Conservation (phyloP, 1,140 invertebrate genomes). For the Achatina immaculata region DNA sequence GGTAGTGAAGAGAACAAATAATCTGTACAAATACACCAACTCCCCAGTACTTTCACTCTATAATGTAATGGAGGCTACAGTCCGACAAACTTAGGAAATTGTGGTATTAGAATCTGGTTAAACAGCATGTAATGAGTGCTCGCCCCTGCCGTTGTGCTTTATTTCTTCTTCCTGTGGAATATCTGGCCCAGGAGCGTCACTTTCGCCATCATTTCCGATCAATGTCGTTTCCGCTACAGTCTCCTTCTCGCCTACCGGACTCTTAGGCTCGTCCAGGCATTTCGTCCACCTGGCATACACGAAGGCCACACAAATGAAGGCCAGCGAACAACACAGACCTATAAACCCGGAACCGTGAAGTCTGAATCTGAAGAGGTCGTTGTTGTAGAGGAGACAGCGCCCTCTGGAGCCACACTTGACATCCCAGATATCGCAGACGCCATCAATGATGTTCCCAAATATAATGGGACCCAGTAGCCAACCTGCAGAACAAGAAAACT, state of each 20-base stretch:
- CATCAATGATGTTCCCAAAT: conserved; percentile 29
- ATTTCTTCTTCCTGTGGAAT: too few relatives aligned
- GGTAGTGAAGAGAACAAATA: too few relatives aligned
- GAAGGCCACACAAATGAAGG: neutral
- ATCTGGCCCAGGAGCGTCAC: too few relatives aligned
- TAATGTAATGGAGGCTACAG: too few relatives aligned
- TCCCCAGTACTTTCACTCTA: too few relatives aligned
- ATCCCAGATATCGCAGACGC: conserved; percentile 33
- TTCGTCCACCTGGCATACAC: conserved; percentile 23
- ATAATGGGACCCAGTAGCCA: conserved; percentile 28
- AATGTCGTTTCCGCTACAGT: neutral
- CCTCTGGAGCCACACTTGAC: conserved; percentile 2
- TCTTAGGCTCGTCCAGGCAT: neutral
- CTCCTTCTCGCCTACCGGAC: neutral
- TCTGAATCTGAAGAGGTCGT: conserved; percentile 31
- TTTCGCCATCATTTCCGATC: neutral
- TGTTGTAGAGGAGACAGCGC: conserved; percentile 40
- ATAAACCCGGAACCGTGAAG: conserved; percentile 13
- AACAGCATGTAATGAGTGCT: too few relatives aligned
- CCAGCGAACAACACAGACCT: neutral
- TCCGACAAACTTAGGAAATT: too few relatives aligned
- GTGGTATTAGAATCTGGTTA: too few relatives aligned
- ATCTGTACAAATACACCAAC: too few relatives aligned
- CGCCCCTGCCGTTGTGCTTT: too few relatives aligned
- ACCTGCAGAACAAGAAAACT: neutral